Evolutionary conservation across 2,888 invertebrate genomes (phyloP), one percentile per base, ranked within the genome.

Genomic region (Drosophila tripunctata): DNA sequence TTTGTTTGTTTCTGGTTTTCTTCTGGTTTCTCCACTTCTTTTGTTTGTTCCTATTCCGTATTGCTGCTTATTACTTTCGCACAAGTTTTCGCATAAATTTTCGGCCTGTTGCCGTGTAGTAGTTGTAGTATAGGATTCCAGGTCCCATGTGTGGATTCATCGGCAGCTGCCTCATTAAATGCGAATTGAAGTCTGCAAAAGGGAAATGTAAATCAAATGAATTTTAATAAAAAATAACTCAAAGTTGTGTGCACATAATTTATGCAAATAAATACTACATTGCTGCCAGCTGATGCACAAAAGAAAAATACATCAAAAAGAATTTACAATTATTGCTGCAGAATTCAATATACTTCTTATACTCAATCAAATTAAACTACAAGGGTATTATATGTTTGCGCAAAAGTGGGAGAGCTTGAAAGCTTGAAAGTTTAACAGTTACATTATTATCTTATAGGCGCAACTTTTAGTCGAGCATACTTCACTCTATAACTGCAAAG

Each of bases 21-120:
- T 35, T 15, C n/a, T 12, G 3, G 21, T 21, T 4, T 4, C 31
- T 31, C 10, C 15, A 10, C 12, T 7, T 5, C 17, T 69, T 51
- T 33, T 50, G 19, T 67, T 64, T 52, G 45, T 45, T 41, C 10
- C 27, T 67, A n/a, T 22, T 44, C 43, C 43, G 31, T 4, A 57
- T 54, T 24, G 7, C 17, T 63, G 75, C 78, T 73, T 84, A 81
- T 81, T 74, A 78, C 78, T 83, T 83, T 78, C 45, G n/a, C 41
- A 64, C 56, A 78, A 80, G 55, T 86, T 86, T 84, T 85, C 85
- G 79, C 78, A 74, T 80, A 86, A 78, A n/a, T n/a, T n/a, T n/a
- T n/a, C n/a, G n/a, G n/a, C n/a, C n/a, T n/a, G n/a, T n/a, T n/a
- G n/a, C n/a, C n/a, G n/a, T n/a, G n/a, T n/a, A n/a, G n/a, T n/a